Base-by-base conservation (phyloP, 2,113 vertebrate species). In the Crotophaga sulcirostris region DNA sequence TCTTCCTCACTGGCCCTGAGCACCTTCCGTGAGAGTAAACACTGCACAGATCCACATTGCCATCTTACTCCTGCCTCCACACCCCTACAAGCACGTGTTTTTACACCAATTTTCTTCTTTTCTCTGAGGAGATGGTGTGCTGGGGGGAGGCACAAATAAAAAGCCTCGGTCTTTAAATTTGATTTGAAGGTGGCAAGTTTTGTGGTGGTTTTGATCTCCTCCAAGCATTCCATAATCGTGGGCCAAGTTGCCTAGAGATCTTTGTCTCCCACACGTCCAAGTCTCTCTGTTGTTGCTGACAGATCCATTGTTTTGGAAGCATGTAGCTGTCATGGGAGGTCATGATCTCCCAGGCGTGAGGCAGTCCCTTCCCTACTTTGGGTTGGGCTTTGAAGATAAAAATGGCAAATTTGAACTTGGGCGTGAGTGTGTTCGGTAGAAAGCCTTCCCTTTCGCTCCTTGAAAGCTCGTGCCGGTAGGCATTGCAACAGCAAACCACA, bases 201-300 rank as follows among this genome's bases (percentile, higher is more conserved):
- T 93, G 93, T 96, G 95, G 91, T 96, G 93, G 95, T 96, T 96
- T 96, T 96, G 94, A 96, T 97, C 95, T 96, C 94, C 89, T 96
- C 93, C 91, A 96, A 84, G 96, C 95, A 96, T 97, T 97, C 96
- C 95, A 96, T 96, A 96, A 95, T 97, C 91, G 16, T 97, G 96
- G 96, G 96, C 96, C 95, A 97, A 97, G 96, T 97, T 97, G 96
- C 95, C 94, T 97, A 97, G 96, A 97, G 95, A 97, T 96, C 94
- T 95, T 96, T 96, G 96, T 96, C 94, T 97, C 95, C 96, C 62
- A 82, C 91, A 94, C 94, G 96, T 96, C 94, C 96, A 97, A 96
- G 91, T 96, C 84, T 91, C 93, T 95, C 95, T 96, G 96, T 97
- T 95, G 95, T 62, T 66, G 87, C 87, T 96, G 94, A 96, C 96